These are phyloP conservation scores for Sisyra nigra DNA, from an alignment of 2,888 invertebrate genomes.

Conservation along the genomic window DNA sequence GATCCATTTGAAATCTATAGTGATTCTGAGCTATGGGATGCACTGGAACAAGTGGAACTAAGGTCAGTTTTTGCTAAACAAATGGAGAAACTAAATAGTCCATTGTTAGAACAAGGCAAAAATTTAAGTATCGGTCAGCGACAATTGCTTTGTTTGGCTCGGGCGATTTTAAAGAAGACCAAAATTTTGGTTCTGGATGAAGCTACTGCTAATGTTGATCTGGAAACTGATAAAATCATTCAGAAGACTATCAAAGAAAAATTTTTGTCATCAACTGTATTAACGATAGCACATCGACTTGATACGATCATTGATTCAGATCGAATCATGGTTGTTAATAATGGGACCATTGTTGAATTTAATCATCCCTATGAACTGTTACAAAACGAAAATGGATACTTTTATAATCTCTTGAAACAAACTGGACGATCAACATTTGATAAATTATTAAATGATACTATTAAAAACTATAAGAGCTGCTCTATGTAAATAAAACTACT, in stretches of 20 bases:
- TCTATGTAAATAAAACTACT: no score
- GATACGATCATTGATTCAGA: slow-evolving; percentile 88
- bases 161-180: slow-evolving; percentile 72
- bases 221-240: slow-evolving; percentile 81
- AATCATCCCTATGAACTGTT: slow-evolving; percentile 56
- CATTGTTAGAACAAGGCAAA: slow-evolving; percentile 81
- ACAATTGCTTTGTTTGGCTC: slow-evolving; percentile 74
- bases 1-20: slow-evolving; percentile 71
- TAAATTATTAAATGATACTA: no score
- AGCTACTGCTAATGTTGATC: slow-evolving; percentile 81
- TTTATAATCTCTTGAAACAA: slow-evolving; percentile 51
- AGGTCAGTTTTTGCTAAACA: slow-evolving; percentile 55
- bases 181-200: slow-evolving; percentile 74
- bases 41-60: slow-evolving; percentile 79
- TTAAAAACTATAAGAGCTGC: no score
- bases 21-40: slow-evolving; percentile 77
- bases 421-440: slow-evolving; percentile 41
- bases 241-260: slow-evolving; percentile 77
- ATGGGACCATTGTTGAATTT: slow-evolving; percentile 63
- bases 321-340: slow-evolving; percentile 67
- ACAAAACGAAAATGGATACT: slow-evolving; percentile 43
- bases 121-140: slow-evolving; percentile 81
- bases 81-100: slow-evolving; percentile 49
- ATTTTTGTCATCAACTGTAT: slow-evolving; percentile 72
- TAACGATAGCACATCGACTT: slow-evolving; percentile 84